Evolutionary conservation across 2,113 vertebrate species (phyloP), one percentile per base, ranked within the genome.

Genomic region (Chionis minor): DNA sequence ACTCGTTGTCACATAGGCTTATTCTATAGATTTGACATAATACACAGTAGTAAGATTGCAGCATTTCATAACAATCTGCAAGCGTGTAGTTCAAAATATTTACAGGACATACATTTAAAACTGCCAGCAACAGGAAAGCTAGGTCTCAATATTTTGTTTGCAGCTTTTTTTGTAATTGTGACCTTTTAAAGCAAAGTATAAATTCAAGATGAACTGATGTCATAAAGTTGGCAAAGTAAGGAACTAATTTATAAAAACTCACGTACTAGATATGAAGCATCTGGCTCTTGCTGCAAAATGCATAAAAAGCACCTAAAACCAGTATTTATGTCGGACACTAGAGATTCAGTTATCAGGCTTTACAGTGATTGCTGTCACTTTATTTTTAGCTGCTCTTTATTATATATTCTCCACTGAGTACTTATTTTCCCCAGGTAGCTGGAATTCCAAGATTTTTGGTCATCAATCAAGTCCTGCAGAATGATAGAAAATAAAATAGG

Each of bases 181-280:
- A 73, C 52, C 77, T 90, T 95, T 85, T 80, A 74, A 86, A 95
- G 6, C 6, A 9, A 84, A 91, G 49, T 91, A 89, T 87, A 91
- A 89, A 93, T 95, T 78, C 70, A 78, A 79, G 82, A 94, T 86
- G 79, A 84, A 88, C 82, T 94, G 81, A 89, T 94, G 88, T 92
- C 91, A 81, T 91, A 92, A 92, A 96, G 24, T 44, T 79, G 61
- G 81, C 63, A 65, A 88, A 92, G 94, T 78, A 94, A 94, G 81
- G 69, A 89, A 94, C 27, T 86, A 74, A 96, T 95, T 95, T 95
- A 92, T 96, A 96, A 95, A 94, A 97, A 94, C 73, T 89, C 92
- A 97, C 55, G 61, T 94, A 94, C 55, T 20, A 94, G 88, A 94
- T 97, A 96, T 81, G 3, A 28, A 89, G 89, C 95, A 95, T 94